Evolutionary conservation across 2,888 invertebrate genomes (phyloP), one percentile per base, ranked within the genome.

Genomic region (Dynastes tityus): DNA sequence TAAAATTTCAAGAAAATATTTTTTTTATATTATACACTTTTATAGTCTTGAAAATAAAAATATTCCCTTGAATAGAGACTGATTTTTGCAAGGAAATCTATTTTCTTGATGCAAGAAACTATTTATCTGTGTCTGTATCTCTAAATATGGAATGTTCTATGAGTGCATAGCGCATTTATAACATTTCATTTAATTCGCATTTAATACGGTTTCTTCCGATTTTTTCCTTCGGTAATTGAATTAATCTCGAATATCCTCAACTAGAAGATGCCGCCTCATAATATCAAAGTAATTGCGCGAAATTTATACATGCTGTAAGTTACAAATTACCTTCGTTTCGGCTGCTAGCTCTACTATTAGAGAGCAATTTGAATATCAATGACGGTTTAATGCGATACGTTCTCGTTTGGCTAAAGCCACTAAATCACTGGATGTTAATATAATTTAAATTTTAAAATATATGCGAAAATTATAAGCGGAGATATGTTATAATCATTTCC

Each of bases 291-390:
- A 32, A 63, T 32, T 63, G 63, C 32, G 29, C 32, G 27, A 63
- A 63, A 32, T 63, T 63, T 63, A 63, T 63, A 32, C 63, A 63
- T 63, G 63, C 13, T 63, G 27, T 63, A 63, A 63, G 32, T 63
- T 63, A 63, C 63, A 63, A 63, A 32, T 63, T 63, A 32, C 32
- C 32, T 32, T 63, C 29, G 63, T 29, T 63, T 63, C 63, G n/a
- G 63, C 32, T 37, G 32, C 27, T 63, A 63, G 32, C 22, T 27
- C 27, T 63, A 63, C 63, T 32, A 63, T 32, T 63, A 32, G 63
- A 22, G 6, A 63, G 63, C 63, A 63, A 63, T 63, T 63, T 63
- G 32, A 63, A 63, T 63, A 63, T 29, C 29, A 63, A 63, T 32
- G 27, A 32, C 29, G 32, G 32, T 27, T 32, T 63, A 63, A 63